phyloP scores from a whole-genome alignment of 2,888 invertebrate genomes.

The Nasonia oneida region DNA sequence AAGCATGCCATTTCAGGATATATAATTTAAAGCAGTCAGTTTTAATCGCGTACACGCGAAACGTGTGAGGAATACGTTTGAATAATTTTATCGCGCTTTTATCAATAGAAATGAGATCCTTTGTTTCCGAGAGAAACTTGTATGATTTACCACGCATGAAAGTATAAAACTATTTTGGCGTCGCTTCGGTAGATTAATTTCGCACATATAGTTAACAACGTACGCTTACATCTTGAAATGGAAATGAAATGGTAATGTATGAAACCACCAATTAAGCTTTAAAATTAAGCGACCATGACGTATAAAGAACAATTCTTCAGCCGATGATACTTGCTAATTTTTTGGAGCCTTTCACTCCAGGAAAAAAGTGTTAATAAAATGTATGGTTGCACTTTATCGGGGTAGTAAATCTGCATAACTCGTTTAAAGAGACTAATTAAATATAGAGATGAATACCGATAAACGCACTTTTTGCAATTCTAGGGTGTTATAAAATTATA shows the following conservation, averaged over 20 bases:
- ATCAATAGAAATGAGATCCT: background rate
- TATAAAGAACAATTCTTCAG: background rate
- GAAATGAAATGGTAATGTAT: background rate
- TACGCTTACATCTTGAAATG: background rate
- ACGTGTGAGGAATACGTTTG: background rate
- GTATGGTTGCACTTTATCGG: background rate
- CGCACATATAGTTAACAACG: background rate
- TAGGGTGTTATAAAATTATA: background rate
- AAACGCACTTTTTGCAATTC: conserved; percentile 1
- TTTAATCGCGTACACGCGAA: background rate
- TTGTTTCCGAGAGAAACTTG: background rate
- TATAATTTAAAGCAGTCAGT: background rate
- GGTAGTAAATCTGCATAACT: background rate
- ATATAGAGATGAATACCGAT: background rate
- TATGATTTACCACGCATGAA: background rate
- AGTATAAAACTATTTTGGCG: background rate
- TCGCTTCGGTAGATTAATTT: background rate
- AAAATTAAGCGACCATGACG: background rate
- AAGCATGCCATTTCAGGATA: background rate
- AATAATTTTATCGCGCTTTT: background rate
- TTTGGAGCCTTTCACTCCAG: background rate
- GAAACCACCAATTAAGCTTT: background rate
- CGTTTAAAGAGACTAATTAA: background rate
- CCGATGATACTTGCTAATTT: background rate
- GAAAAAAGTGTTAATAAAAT: background rate